Conservation (phyloP, 2,113 vertebrate species). For the Terrapene triunguis region DNA sequence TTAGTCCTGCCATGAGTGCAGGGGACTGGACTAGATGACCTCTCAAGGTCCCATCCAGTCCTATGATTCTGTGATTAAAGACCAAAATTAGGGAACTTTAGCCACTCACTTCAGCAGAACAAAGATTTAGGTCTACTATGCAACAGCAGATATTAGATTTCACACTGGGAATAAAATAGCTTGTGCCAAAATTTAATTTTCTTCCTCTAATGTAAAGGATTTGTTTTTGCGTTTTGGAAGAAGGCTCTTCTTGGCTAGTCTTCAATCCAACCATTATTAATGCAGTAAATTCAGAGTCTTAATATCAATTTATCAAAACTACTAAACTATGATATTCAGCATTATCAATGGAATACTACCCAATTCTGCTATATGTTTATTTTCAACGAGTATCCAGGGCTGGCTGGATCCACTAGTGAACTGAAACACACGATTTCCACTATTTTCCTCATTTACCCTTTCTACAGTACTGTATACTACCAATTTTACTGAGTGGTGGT, state of each 20-base stretch:
- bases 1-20: no score
- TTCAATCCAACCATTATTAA: not conserved
- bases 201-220: not conserved
- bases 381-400: not conserved
- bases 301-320: not conserved
- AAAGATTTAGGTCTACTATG: not conserved
- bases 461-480: accelerated
- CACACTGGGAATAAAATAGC: not conserved
- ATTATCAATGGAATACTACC: not conserved
- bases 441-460: not conserved
- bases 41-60: no score
- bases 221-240: not conserved
- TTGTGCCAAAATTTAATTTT: not conserved
- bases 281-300: not conserved
- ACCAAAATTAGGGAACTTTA: not conserved
- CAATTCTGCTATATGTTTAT: not conserved
- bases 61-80: not conserved
- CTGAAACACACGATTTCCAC: not conserved
- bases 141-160: not conserved
- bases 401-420: not conserved
- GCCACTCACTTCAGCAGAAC: not conserved
- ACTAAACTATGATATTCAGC: not conserved
- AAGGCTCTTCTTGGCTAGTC: not conserved
- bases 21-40: no score
- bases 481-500: not conserved